These are phyloP conservation scores for Promerops cafer DNA, from an alignment of 2,113 vertebrate species.

Conservation along the genomic window DNA sequence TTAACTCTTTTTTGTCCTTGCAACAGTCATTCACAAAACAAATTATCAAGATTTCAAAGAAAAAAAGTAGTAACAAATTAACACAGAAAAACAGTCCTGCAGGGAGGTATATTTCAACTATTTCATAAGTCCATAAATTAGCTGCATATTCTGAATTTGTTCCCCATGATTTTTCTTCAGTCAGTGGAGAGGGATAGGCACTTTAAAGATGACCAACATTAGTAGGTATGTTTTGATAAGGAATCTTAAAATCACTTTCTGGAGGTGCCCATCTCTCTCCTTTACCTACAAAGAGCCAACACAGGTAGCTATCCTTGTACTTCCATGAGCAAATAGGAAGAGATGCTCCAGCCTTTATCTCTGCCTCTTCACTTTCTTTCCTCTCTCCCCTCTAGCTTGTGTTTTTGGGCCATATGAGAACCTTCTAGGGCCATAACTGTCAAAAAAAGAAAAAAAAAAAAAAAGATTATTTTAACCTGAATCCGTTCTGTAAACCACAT, in stretches of 20 bases:
- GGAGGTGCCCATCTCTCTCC: background rate
- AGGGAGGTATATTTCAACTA: background rate
- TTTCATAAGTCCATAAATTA: background rate
- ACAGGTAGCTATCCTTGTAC: background rate
- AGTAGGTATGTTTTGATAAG: background rate
- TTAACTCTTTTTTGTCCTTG: background rate
- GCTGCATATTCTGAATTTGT: background rate
- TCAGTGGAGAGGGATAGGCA: background rate
- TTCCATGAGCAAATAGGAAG: background rate
- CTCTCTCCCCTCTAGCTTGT: background rate
- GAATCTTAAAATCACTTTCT: background rate
- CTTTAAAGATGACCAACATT: background rate
- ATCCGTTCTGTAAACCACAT: background rate
- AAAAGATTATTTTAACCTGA: background rate
- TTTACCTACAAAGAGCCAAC: background rate
- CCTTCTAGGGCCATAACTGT: background rate
- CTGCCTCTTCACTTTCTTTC: background rate
- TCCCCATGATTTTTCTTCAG: background rate
- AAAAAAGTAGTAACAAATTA: background rate
- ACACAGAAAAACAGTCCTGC: background rate
- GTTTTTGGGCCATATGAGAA: background rate
- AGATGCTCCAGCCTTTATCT: background rate
- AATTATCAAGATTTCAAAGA: background rate
- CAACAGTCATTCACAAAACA: background rate
- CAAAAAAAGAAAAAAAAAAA: background rate